These are phyloP conservation scores for Crioceris asparagi DNA, from an alignment of 2,888 invertebrate genomes.

Conservation along the genomic window DNA sequence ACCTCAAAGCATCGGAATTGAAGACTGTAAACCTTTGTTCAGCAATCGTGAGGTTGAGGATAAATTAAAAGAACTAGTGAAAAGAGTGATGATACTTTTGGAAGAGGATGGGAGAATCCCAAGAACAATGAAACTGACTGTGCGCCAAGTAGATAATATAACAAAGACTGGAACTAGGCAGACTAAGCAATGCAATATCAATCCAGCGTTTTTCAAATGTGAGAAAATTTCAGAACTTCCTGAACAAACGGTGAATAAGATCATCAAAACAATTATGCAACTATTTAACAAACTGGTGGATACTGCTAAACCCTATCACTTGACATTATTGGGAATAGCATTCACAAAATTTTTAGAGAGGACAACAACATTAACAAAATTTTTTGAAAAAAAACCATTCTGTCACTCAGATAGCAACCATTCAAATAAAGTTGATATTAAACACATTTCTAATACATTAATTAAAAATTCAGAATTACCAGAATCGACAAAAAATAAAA, in stretches of 20 bases:
- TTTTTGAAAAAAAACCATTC: no score
- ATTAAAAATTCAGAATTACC: no score
- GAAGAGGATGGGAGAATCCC: constrained; percentile 71
- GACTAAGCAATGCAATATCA: constrained; percentile 63
- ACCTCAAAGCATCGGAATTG: constrained; percentile 69
- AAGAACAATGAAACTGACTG: constrained; percentile 60
- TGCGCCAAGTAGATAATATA: constrained; percentile 61
- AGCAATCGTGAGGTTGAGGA: constrained; percentile 63
- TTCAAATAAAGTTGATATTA: no score
- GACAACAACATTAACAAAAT: constrained; percentile 54
- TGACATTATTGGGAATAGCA: constrained; percentile 69
- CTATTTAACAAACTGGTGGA: constrained; percentile 65
- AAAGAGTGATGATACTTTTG: constrained; percentile 59
- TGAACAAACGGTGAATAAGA: constrained; percentile 50
- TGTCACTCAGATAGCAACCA: no score
- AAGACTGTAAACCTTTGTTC: constrained; percentile 64
- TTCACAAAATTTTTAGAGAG: constrained; percentile 72
- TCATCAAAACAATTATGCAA: constrained; percentile 60
- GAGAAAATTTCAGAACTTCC: constrained; percentile 29
- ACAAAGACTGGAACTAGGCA: constrained; percentile 57
- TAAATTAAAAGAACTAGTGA: constrained; percentile 56
- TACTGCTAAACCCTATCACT: constrained; percentile 63
- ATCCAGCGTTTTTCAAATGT: constrained; percentile 50
- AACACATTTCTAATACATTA: no score
- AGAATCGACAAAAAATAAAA: background rate